Percentiles rank a stretch among this genome's conserved stretches.
These are phyloP conservation scores for Dicyrtomina minuta DNA, from an alignment of 2,888 invertebrate genomes.

Conservation along the genomic window DNA sequence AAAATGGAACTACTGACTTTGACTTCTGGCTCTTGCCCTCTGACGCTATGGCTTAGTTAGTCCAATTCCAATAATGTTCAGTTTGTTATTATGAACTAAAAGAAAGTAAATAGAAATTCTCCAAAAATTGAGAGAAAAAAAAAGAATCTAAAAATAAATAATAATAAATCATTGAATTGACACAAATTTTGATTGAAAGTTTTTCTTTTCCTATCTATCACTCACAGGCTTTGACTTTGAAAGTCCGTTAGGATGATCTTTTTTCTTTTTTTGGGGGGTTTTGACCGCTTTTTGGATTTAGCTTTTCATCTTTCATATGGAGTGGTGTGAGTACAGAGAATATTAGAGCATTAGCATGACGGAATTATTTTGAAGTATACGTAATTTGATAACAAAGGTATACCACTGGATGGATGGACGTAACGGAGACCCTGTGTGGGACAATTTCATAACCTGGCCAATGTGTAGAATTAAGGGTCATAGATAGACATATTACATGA, in stretches of 20 bases:
- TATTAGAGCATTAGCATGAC: not conserved
- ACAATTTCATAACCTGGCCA: conserved; percentile 22
- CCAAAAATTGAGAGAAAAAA: not conserved
- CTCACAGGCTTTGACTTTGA: not conserved
- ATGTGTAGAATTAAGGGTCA: conserved; percentile 2
- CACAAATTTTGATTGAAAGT: conserved; percentile 36
- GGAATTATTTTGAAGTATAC: conserved; percentile 1
- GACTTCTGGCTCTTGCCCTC: not conserved
- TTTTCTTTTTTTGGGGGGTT: not conserved
- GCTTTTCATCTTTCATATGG: conserved; percentile 2
- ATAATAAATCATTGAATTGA: conserved; percentile 36
- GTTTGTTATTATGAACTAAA: not conserved
- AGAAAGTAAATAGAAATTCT: not conserved
- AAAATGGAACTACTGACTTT: conserved; percentile 13
- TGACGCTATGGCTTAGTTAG: not conserved
- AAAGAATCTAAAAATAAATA: conserved; percentile 6
- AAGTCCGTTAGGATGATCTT: not conserved
- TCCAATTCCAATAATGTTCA: too few species aligned
- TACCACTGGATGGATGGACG: too few species aligned
- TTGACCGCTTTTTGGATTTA: too few species aligned
- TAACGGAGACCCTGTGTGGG: not conserved
- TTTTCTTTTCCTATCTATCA: conserved; percentile 10
- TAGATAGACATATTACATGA: not conserved
- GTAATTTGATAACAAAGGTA: conserved; percentile 7
- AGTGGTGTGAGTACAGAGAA: not conserved